Evolutionary conservation across 1,140 invertebrate species (phyloP), one percentile per base, ranked within the genome.

Genomic region (Hylaeus volcanicus): DNA sequence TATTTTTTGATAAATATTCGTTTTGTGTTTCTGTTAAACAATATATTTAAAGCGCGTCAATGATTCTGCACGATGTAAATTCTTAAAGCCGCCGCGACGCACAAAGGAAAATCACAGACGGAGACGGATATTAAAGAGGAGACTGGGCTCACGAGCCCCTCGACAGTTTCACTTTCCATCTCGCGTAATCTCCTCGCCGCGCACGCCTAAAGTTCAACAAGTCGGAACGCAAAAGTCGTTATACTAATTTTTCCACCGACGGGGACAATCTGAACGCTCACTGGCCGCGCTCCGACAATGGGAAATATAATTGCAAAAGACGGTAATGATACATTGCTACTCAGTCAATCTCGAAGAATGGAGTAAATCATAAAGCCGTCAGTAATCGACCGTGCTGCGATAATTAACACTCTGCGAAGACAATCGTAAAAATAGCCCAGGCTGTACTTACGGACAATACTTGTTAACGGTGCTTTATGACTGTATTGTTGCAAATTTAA

Each of bases 161-260:
- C 76, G 68, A 78, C 75, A 58, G 60, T 79, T 79, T 79, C 77
- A 79, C 71, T 74, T 79, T 79, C 77, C 60, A 73, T 74, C 71
- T 74, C 77, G 70, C 51, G 26, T 66, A 74, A 79, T 79, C 77
- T 73, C 77, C 37, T 72, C 48, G 76, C n/a, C 43, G 58, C 37
- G 66, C 68, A 26, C 56, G 45, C 45, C 76, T 65, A 74, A 79
- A 79, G 77, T 79, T 79, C 77, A 79, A 79, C 70, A 79, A 79
- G 77, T 79, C 68, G 77, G 77, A 79, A 79, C 70, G 77, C 39
- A 56, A 61, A 56, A 65, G 58, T 79, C 56, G 58, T 79, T 79
- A 73, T 60, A 45, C 37, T 63, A 63, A 74, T 79, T 74, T 64
- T 79, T 79, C 39, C 39, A 26, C 3, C 69, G 11, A 1, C 56